Percentiles rank a stretch among this genome's conserved stretches.
Conservation (phyloP, 2,797 vertebrate species). For the Arremon brunneinucha region DNA sequence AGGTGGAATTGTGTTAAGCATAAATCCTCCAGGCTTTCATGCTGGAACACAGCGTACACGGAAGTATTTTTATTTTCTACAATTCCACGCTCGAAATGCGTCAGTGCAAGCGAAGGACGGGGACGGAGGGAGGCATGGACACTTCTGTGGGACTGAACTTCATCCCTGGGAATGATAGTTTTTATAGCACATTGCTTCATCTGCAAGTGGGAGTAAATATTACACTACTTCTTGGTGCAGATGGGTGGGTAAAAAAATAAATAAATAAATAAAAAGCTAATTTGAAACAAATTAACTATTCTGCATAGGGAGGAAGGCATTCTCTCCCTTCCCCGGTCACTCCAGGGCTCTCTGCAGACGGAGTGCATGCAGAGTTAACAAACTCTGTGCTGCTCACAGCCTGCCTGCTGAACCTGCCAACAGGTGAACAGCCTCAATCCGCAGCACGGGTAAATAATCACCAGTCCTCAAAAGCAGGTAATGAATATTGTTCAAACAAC, state of each 20-base stretch:
- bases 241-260: background rate
- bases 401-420: background rate
- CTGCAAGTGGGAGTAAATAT: conserved; percentile 24
- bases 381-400: background rate
- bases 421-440: background rate
- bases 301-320: background rate
- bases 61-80: background rate
- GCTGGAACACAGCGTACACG: background rate
- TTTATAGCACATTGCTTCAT: conserved; percentile 32
- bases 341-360: background rate
- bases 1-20: background rate
- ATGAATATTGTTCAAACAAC: conserved; percentile 44
- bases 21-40: background rate
- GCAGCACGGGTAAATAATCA: background rate
- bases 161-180: background rate
- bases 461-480: conserved; percentile 4
- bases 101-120: background rate
- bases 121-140: background rate
- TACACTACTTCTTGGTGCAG: background rate
- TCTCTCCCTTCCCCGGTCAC: background rate
- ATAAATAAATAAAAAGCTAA: background rate
- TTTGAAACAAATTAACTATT: conserved; percentile 31
- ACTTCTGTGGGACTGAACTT: background rate
- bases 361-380: background rate
- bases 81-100: background rate